phyloP scores from a whole-genome alignment of 2,113 vertebrate genomes.

The Mus pahari region DNA sequence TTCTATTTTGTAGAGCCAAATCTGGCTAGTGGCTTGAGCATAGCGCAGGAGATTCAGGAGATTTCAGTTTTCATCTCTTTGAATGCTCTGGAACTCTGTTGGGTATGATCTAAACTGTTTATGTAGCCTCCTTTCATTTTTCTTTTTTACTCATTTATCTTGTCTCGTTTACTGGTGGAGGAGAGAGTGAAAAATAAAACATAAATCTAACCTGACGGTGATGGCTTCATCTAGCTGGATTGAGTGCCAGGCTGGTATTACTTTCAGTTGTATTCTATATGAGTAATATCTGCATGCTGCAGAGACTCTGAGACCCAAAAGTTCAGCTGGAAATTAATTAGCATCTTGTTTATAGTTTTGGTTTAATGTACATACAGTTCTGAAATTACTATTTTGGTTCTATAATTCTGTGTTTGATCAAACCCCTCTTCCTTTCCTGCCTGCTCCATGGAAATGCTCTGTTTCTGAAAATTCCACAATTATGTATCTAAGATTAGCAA shows the following conservation, averaged over 20 bases:
- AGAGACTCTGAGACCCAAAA: background rate
- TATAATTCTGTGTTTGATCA: background rate
- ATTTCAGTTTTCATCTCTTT: conserved; percentile 42
- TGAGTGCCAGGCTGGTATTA: background rate
- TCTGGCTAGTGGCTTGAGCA: background rate
- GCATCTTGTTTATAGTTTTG: background rate
- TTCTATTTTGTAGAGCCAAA: background rate
- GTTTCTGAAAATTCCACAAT: background rate
- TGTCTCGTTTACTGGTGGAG: background rate
- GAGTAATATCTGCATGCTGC: background rate
- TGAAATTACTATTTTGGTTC: background rate
- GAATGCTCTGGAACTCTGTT: conserved; percentile 23
- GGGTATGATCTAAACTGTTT: background rate
- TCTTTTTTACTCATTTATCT: background rate
- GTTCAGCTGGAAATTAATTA: background rate
- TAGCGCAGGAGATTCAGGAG: background rate
- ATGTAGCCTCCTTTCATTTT: background rate
- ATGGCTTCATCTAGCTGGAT: background rate
- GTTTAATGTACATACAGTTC: background rate
- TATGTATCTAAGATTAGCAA: background rate
- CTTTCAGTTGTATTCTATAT: background rate
- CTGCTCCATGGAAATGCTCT: background rate
- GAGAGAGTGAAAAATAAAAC: background rate
- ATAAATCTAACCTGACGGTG: background rate
- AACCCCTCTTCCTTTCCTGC: background rate